Percentiles rank a stretch among this genome's conserved stretches.
These are phyloP conservation scores for Epirrita christyi DNA, from an alignment of 2,888 invertebrate genomes.

Conservation along the genomic window DNA sequence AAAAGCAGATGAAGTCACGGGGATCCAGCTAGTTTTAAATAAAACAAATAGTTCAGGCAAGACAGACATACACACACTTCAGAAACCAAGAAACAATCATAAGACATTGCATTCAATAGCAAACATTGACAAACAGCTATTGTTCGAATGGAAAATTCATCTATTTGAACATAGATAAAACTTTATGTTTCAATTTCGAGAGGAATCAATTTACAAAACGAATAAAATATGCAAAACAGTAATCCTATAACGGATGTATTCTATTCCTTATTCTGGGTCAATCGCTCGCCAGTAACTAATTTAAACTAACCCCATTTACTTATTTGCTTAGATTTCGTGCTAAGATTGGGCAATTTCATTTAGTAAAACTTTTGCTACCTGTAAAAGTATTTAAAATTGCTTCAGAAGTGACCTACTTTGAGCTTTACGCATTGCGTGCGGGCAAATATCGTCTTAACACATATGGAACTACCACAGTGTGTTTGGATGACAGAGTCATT, in stretches of 20 bases:
- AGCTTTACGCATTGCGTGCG: conserved; percentile 26
- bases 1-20: too few species aligned
- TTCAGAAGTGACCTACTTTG: conserved; percentile 9
- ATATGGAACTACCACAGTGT: background rate
- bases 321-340: conserved; percentile 8
- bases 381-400: conserved; percentile 2
- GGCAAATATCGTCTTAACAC: conserved; percentile 8
- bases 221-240: conserved; percentile 9
- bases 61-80: too few species aligned
- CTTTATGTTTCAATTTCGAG: background rate
- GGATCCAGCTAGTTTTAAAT: too few species aligned
- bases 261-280: conserved; percentile 20
- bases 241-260: conserved; percentile 15
- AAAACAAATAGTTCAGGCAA: too few species aligned
- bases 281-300: conserved; percentile 8
- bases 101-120: too few species aligned
- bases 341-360: background rate
- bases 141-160: background rate
- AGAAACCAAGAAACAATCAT: too few species aligned
- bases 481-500: too few species aligned
- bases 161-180: background rate
- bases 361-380: background rate
- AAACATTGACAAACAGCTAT: too few species aligned
- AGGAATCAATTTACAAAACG: conserved; percentile 7
- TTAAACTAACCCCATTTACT: conserved; percentile 18